These are phyloP conservation scores for Erythrocercus mccallii DNA, from an alignment of 2,113 vertebrate genomes.

Conservation along the genomic window DNA sequence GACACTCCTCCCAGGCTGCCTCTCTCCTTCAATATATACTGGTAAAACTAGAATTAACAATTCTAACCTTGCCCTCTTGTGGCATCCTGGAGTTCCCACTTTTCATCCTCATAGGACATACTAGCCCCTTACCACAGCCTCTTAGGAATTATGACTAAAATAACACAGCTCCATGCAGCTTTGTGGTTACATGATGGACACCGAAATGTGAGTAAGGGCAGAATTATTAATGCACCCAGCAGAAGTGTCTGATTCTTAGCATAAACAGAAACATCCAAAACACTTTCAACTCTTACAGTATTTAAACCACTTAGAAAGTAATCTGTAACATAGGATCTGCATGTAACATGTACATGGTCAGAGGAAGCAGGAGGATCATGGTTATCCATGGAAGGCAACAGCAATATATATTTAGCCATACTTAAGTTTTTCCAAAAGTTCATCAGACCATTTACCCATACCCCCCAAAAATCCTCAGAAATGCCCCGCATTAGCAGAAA, in stretches of 20 bases:
- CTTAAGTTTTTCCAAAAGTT: neutral
- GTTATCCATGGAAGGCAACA: neutral
- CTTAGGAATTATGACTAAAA: neutral
- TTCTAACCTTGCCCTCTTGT: neutral
- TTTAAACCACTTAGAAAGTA: neutral
- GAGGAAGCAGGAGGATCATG: neutral
- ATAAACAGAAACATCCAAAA: neutral
- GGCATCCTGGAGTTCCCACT: neutral
- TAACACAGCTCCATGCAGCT: neutral
- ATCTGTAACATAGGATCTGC: neutral
- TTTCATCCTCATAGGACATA: neutral
- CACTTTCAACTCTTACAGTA: neutral
- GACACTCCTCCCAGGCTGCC: neutral
- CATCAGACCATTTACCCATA: neutral
- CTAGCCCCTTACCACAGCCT: rapidly evolving
- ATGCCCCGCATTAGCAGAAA: neutral
- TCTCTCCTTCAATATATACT: neutral
- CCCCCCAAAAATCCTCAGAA: neutral
- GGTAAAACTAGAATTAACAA: neutral
- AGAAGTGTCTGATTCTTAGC: neutral
- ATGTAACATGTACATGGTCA: rapidly evolving
- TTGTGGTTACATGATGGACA: neutral
- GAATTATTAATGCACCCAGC: neutral
- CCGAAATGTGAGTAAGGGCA: neutral
- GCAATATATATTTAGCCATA: neutral